Percentiles rank a stretch among this genome's conserved stretches.
phyloP scores from a whole-genome alignment of 2,888 invertebrate species.

The Drosophila subquinaria region DNA sequence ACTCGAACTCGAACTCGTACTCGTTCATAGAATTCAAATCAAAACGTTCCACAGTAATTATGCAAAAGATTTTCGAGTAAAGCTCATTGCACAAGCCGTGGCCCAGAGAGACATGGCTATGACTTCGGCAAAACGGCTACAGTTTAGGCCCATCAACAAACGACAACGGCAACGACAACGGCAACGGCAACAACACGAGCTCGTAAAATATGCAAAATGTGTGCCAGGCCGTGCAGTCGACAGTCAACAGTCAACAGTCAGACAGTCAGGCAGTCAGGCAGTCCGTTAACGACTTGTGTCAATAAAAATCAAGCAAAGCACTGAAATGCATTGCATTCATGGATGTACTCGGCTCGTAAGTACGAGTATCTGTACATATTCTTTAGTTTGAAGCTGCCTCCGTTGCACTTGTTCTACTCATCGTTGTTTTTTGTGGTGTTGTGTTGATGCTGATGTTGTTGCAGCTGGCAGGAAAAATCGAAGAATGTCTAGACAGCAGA shows the following conservation, averaged over 20 bases:
- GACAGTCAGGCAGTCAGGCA: conserved; percentile 45
- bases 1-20: background rate
- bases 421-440: conserved; percentile 49
- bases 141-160: conserved; percentile 59
- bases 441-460: conserved; percentile 46
- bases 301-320: conserved; percentile 80
- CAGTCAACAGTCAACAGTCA: background rate
- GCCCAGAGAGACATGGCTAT: conserved; percentile 28
- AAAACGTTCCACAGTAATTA: conserved; percentile 73
- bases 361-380: conserved; percentile 57
- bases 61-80: conserved; percentile 68
- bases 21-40: conserved; percentile 71
- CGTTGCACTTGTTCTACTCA: conserved; percentile 76
- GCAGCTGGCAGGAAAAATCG: conserved; percentile 75
- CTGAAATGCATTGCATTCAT: conserved; percentile 64
- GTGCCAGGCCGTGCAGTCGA: conserved; percentile 74
- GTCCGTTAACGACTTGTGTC: conserved; percentile 80
- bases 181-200: conserved; percentile 74
- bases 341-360: conserved; percentile 40
- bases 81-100: conserved; percentile 61
- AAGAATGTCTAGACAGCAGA: conserved; percentile 80
- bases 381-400: conserved; percentile 49
- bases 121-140: conserved; percentile 45
- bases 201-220: conserved; percentile 82
- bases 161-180: conserved; percentile 11